phyloP scores from a whole-genome alignment of 2,113 vertebrate species.

The Gorsachius goisagi region DNA sequence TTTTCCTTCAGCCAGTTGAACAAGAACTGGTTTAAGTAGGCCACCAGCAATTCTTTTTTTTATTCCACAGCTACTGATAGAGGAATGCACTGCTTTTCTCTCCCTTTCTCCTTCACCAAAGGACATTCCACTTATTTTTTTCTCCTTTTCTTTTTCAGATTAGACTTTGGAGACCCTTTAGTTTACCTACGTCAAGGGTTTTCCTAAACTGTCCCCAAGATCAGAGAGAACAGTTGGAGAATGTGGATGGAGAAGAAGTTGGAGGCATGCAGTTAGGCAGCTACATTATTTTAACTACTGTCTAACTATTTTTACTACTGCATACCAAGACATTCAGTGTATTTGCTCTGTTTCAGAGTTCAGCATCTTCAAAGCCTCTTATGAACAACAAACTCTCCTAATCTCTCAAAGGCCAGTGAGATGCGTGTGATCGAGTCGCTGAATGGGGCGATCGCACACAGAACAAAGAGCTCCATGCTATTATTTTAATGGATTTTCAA shows the following conservation, averaged over 20 bases:
- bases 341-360: background rate
- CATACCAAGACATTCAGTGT: background rate
- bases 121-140: background rate
- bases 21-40: background rate
- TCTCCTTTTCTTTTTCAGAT: background rate
- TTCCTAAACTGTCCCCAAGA: background rate
- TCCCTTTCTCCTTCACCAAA: background rate
- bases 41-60: background rate
- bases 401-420: background rate
- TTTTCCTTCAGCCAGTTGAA: background rate
- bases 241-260: background rate
- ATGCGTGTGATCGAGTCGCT: fast-evolving
- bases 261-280: background rate
- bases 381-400: background rate
- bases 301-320: background rate
- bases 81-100: background rate
- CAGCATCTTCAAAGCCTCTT: background rate
- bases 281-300: background rate
- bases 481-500: constrained; percentile 21
- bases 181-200: fast-evolving
- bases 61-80: background rate
- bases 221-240: background rate
- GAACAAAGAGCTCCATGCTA: background rate
- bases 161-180: background rate
- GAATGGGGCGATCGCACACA: fast-evolving